Evolutionary conservation across 2,113 vertebrate species (phyloP), one percentile per base, ranked within the genome.

Genomic region (Cyphomyrus discorhynchus): DNA sequence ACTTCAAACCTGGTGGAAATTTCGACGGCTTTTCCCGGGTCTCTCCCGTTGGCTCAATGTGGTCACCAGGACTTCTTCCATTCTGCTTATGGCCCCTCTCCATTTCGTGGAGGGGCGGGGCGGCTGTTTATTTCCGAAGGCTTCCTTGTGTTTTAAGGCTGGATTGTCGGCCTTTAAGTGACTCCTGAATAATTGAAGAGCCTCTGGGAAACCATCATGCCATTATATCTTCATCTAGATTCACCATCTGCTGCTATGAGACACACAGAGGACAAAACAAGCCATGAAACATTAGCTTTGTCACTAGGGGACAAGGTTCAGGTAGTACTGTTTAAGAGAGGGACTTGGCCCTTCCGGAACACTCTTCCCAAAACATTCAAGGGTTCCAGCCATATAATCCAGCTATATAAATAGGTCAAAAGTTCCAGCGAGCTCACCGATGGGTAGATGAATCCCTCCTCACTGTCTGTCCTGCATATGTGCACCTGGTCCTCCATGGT

Each of bases 401-500:
- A 19, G 56, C 21, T 46, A 35, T 31, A 70, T 31, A 70, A 70
- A 31, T 70, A 27, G 62, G n/a, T 80, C 2, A 42, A 5, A 15
- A 46, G 56, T 31, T 7, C 42, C 42, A 49, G 70, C 8, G 15
- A 1, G 3, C 93, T 91, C 95, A 98, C 97, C 93, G 96, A 92
- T 11, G 97, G 97, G 92, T 98, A 97, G 3, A 94, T 91, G 46
- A 97, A 98, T 90, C 97, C 97, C 0, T 97, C 97, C 83, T 95
- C 95, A 86, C 95, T 94, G 85, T 93, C 91, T 82, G 94, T 97
- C 91, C 97, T 96, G 94, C 95, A 96, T 88, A 98, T 95, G 92
- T 97, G 96, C 0, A 98, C 93, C 87, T 98, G 96, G 46, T 97
- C 96, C 87, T 96, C 96, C 0, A 97, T 98, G 77, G 97, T 98